Evolutionary conservation across 53 echinoderm and acorn worm genomes (phyloP), one percentile per base, ranked within the genome.

Genomic region (Crossaster papposus): DNA sequence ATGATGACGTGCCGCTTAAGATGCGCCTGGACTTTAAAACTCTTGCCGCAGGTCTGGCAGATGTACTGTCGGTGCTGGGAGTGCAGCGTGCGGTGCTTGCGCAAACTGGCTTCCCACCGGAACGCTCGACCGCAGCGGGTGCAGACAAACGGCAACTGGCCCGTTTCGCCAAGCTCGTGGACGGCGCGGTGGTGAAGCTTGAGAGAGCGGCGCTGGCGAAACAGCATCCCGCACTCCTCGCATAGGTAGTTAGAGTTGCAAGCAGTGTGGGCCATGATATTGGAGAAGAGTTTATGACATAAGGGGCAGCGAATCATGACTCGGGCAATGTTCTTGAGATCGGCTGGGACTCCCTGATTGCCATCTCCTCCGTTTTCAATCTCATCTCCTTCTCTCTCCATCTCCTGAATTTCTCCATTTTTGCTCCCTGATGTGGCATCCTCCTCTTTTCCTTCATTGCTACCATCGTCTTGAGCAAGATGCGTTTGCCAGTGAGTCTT

Each of bases 31-130:
- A 89, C 83, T 44, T 91, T 91, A 79, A 89, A 92, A 54, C 78
- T 82, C 53, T 89, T 89, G 34, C 92, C 92, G 30, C 92, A 92
- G 3, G 89, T 89, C 65, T 89, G 83, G 80, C 92, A 92, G 84
- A 91, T 85, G 50, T 84, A 91, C 31, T 83, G 91, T 13, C 91
- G 91, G 68, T 91, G 84, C 79, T 91, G 84, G 68, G 91, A 91
- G 73, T 91, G 91, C 2, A 91, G 79, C 33, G 84, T 85, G 68
- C 91, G 77, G 79, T 91, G 91, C 80, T 91, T 83, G 34, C 91
- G 91, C 70, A 91, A 78, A 70, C 91, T 91, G 26, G 85, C 91
- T 70, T 91, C 84, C 91, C 91, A 91, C 11, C 81, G 77, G 32
- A 89, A 92, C 37, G 89, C 82, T 28, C 82, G 81, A n/a, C 68